Conservation (phyloP, 2,888 invertebrate species). For the Pheosia tremula region DNA sequence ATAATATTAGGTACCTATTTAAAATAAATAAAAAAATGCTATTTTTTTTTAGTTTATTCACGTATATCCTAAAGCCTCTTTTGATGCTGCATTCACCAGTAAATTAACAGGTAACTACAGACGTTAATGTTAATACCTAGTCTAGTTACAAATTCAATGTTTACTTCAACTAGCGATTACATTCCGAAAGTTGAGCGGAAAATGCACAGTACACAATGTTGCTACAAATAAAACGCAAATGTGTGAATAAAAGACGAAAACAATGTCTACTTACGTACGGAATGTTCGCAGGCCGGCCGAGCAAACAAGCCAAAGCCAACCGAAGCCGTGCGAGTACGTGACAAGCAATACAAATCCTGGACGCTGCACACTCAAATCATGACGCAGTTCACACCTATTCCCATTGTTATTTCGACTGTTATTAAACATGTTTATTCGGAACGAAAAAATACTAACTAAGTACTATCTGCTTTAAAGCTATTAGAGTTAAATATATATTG, state of each 20-base stretch:
- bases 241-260: constrained; percentile 37
- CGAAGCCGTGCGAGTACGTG: constrained; percentile 62
- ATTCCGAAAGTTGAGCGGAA: constrained; percentile 8
- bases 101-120: no score
- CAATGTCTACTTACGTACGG: constrained; percentile 43
- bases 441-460: not conserved
- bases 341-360: constrained; percentile 55
- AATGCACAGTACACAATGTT: constrained; percentile 16
- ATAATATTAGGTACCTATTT: no score
- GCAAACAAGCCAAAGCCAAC: constrained; percentile 64
- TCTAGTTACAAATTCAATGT: not conserved
- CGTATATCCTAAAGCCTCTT: no score
- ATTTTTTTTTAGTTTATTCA: no score
- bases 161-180: constrained; percentile 10
- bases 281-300: constrained; percentile 46
- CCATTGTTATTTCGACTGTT: constrained; percentile 32
- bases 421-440: constrained; percentile 10
- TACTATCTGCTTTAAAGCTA: no score
- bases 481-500: not conserved
- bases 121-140: not conserved
- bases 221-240: constrained; percentile 36
- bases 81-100: no score
- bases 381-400: constrained; percentile 31
- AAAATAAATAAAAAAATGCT: no score
- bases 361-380: constrained; percentile 31